Base-by-base conservation (phyloP, 2,113 vertebrate species). In the Apaloderma vittatum region DNA sequence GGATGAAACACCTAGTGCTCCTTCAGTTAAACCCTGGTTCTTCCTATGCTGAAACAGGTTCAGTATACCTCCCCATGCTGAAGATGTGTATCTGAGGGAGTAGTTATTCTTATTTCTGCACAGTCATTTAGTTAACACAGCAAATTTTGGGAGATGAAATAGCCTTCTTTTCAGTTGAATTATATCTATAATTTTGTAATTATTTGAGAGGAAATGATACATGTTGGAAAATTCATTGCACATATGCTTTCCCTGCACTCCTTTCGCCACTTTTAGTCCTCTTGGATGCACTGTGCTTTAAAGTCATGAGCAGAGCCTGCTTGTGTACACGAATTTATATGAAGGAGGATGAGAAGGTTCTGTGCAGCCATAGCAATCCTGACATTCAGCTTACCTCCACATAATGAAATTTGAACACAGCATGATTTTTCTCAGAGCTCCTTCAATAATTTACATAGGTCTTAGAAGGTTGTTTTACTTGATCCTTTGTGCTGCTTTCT, bases 281-380 rank as follows among this genome's bases (percentile, higher is more conserved):
- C 27, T 67, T 30, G 32, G 11, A 15, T 62, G 22, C 9, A 2
- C 32, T 48, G 0, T 26, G 12, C 17, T 62, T 46, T 36, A 20
- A n/a, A 46, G 62, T 18, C 26, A 1, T 6, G 59, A 58, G 34
- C 29, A 11, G 54, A 82, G 45, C 26, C 6, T 37, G 15, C 2
- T 0, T 32, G 3, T 0, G 1, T 45, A 15, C 1, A 3, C 0
- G 1, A 36, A 6, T 51, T 58, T 57, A 20, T 62, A 1, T 36
- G 48, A 55, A 81, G n/a, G 49, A 68, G 24, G 36, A 65, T 27
- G 43, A 70, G 43, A 55, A 26, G 23, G 22, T 77, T 27, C 27
- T 77, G 0, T 3, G 4, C 49, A 57, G 54, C 27, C 5, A 1
- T 36, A 27, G 17, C 63, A 71, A 10, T 52, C 32, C 36, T 84